Conservation (phyloP, 2,888 invertebrate species). For the Matsumyia berberina region DNA sequence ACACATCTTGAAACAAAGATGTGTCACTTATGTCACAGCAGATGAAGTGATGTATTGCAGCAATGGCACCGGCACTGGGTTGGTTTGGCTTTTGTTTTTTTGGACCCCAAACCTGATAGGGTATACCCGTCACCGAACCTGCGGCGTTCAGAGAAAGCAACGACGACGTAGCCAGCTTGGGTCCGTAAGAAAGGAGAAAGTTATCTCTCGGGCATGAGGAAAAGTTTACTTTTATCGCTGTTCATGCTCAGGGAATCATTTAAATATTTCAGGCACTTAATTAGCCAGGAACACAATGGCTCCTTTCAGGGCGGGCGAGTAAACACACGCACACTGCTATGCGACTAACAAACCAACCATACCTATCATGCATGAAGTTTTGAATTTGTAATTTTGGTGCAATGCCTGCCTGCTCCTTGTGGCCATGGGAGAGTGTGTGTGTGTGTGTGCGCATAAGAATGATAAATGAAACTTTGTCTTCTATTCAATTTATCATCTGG, state of each 20-base stretch:
- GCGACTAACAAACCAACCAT: slow-evolving; percentile 27
- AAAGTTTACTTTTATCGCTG: slow-evolving; percentile 74
- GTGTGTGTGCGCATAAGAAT: slow-evolving; percentile 55
- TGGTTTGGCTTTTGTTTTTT: slow-evolving; percentile 51
- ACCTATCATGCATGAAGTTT: slow-evolving; percentile 72
- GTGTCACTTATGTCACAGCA: slow-evolving; percentile 69
- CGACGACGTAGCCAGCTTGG: slow-evolving; percentile 11
- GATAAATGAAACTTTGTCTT: slow-evolving; percentile 74
- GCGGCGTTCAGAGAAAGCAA: too few species aligned
- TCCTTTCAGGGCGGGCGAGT: slow-evolving; percentile 31
- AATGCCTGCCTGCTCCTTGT: slow-evolving; percentile 32
- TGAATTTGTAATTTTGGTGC: slow-evolving; percentile 76
- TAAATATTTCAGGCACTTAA: slow-evolving; percentile 75
- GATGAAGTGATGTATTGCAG: slow-evolving; percentile 69
- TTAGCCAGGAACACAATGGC: slow-evolving; percentile 74
- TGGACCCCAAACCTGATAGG: neutral
- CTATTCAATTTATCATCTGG: slow-evolving; percentile 72
- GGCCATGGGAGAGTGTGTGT: slow-evolving; percentile 15
- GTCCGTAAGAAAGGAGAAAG: slow-evolving; percentile 57
- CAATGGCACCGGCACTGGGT: slow-evolving; percentile 13
- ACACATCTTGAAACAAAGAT: slow-evolving; percentile 61
- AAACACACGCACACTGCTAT: slow-evolving; percentile 23
- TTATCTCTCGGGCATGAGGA: slow-evolving; percentile 51
- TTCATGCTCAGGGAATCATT: slow-evolving; percentile 74
- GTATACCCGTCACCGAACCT: slow-evolving; percentile 7